Evolutionary conservation across 2,113 vertebrate species (phyloP), one percentile per base, ranked within the genome.

Genomic region (Antennarius striatus): DNA sequence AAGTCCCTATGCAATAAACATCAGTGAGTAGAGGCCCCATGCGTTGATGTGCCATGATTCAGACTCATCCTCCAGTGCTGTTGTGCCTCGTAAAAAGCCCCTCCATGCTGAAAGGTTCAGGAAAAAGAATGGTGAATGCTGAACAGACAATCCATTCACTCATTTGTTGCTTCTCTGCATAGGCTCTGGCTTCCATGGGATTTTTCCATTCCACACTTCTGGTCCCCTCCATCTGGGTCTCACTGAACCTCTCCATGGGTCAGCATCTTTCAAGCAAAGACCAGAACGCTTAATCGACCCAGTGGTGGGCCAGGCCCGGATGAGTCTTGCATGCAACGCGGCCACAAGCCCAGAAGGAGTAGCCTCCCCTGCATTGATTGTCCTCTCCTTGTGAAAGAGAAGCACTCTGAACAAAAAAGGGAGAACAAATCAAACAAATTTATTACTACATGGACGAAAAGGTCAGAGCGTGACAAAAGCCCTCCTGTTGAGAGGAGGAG

Each of bases 341-440:
- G 62, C 40, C 53, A 49, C 57, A 8, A 63, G 56, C 57, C 40
- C 47, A 29, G 48, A 30, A 56, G 63, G 43, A 72, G 63, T 13
- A 39, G 28, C 56, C 61, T 56, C 45, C 53, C 48, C 59, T 13
- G 5, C 59, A 55, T 52, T 65, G 56, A 75, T 81, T 50, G 64
- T 12, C 53, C 36, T 55, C 49, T 57, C 56, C 73, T 22, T 62
- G 75, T 73, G 70, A 84, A 80, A 73, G 77, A 69, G 79, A 73
- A 73, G 72, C 70, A 29, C 70, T 80, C 77, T 54, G 76, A 91
- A 86, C 71, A 79, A 43, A 49, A 84, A 83, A 88, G 81, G 83
- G 88, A 75, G 86, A 88, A 89, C 90, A 83, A 90, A 89, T 89
- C 86, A 79, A 82, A 85, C 79, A 80, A 79, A 91, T 92, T 84